These are phyloP conservation scores for Drosophila neoperkinsi DNA, from an alignment of 2,888 invertebrate genomes.

Conservation along the genomic window DNA sequence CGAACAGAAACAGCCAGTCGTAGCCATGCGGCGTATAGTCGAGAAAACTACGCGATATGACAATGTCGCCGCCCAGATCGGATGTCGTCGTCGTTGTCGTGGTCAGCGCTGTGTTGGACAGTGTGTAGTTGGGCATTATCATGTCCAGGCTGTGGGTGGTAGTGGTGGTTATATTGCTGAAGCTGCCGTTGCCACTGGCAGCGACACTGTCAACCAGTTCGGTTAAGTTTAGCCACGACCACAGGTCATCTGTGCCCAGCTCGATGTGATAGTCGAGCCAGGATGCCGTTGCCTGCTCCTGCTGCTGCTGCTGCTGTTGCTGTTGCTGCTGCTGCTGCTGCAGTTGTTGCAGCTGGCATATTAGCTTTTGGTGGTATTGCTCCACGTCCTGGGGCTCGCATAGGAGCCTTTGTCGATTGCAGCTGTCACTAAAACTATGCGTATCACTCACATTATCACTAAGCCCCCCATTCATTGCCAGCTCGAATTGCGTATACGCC, in stretches of 20 bases:
- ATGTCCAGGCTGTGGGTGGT: constrained; percentile 58
- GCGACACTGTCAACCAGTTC: constrained; percentile 50
- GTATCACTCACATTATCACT: constrained; percentile 72
- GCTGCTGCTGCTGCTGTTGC: neutral
- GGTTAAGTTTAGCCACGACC: constrained; percentile 66
- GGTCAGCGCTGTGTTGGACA: constrained; percentile 49
- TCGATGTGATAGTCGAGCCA: constrained; percentile 63
- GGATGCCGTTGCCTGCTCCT: constrained; percentile 17
- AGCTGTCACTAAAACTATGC: constrained; percentile 57
- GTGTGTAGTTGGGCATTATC: constrained; percentile 66
- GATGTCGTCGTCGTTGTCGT: constrained; percentile 29
- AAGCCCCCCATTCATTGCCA: constrained; percentile 76
- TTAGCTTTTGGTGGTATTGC: constrained; percentile 21
- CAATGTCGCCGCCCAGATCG: constrained; percentile 20
- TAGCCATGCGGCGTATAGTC: constrained; percentile 84
- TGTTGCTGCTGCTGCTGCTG: constrained; percentile 9
- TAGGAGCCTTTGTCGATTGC: constrained; percentile 40
- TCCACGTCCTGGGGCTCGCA: constrained; percentile 37
- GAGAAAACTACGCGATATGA: constrained; percentile 52
- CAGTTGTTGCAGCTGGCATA: constrained; percentile 48
- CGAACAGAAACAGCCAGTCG: constrained; percentile 94
- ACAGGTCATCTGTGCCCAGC: constrained; percentile 47
- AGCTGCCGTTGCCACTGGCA: constrained; percentile 29
- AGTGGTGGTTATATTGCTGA: constrained; percentile 31
- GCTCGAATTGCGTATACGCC: constrained; percentile 82